phyloP scores from a whole-genome alignment of 2,113 vertebrate genomes.

The Psilopsiagon aymara region DNA sequence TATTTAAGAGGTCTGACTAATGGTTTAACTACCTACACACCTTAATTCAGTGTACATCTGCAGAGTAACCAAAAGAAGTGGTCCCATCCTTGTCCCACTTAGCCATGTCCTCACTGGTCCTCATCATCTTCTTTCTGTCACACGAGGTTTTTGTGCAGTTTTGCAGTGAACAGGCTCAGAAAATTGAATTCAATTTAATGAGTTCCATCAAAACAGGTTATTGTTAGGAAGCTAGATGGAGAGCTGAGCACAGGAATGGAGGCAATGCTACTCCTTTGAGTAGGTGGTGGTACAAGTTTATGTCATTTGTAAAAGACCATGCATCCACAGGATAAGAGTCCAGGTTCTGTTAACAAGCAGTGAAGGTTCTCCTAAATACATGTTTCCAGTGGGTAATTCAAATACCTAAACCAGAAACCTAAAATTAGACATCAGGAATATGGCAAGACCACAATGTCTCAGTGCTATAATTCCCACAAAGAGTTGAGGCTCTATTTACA shows the following conservation, averaged over 20 bases:
- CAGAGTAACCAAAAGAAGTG: neutral
- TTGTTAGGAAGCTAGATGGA: neutral
- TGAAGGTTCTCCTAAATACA: neutral
- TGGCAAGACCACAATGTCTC: neutral
- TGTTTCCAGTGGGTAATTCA: neutral
- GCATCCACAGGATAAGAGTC: neutral
- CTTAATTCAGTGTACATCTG: neutral
- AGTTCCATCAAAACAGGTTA: neutral
- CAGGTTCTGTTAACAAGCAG: neutral
- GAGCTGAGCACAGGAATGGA: neutral
- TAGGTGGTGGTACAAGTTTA: neutral
- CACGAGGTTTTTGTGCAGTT: neutral
- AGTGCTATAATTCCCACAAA: neutral
- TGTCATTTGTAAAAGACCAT: neutral
- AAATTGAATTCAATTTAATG: neutral
- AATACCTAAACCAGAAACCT: conserved; percentile 7
- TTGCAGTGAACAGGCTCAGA: neutral
- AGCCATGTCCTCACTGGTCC: neutral
- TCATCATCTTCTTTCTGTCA: neutral
- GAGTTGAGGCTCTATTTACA: neutral
- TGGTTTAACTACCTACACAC: no score
- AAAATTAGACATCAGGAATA: neutral
- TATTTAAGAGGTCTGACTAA: neutral
- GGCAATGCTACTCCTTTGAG: neutral
- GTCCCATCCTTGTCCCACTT: neutral